Base-by-base conservation (phyloP, 1,140 invertebrate species). In the Watersipora subatra region DNA sequence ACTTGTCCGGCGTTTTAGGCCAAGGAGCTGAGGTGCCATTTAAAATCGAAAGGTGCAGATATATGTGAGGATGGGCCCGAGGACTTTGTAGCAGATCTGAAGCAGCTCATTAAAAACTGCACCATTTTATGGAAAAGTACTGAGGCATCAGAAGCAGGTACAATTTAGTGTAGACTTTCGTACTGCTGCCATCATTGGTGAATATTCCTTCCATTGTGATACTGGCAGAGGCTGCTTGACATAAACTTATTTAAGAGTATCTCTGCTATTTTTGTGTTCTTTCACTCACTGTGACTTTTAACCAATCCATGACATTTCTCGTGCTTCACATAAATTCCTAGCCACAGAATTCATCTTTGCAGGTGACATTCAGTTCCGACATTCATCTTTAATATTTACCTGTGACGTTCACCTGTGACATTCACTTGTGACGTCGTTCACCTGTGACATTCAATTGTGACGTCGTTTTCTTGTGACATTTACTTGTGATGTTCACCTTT, bases 31-130 rank as follows among this genome's bases (percentile, higher is more conserved):
- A 82, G 92, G 68, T 86, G 85, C 61, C 94, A 92, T 81, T 89
- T 96, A 69, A 93, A 93, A 80, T 87, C 86, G 68, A 82, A 93
- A 22, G 92, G 92, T 28, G 92, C 92, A 27, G 90, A 93, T 82
- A 81, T 96, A 70, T 90, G 90, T 1, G 90, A 94, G 75, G 89
- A 89, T 3, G 84, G 87, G 0, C 91, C 92, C 81, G 66, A 63
- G 56, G 91, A 91, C 12, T 88, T 93, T 70, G 89, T 93, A 77
- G 89, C 92, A 85, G 92, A 96, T 83, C 82, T 96, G 65, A 89
- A 92, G 75, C 92, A 96, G 80, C 93, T 96, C 69, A 93, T 96
- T 73, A 89, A 89, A 63, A 92, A 92, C 3, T 94, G 91, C 76
- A 91, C 94, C 78, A 85, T 89, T 57, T 92, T 90, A 78, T 94